phyloP scores from a whole-genome alignment of 2,797 vertebrate species.

The Pampus argenteus region DNA sequence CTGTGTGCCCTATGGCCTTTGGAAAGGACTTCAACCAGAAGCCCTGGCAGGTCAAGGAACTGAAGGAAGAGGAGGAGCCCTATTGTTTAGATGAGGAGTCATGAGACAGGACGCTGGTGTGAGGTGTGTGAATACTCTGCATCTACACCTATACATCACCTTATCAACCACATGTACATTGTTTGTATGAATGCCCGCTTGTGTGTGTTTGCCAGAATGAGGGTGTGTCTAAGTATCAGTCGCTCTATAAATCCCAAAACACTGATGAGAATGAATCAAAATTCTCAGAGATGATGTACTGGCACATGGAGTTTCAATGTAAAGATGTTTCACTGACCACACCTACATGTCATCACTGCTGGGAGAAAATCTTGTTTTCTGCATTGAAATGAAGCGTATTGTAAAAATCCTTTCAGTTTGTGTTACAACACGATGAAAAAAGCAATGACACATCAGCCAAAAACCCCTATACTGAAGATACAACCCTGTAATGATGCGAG shows the following conservation, averaged over 20 bases:
- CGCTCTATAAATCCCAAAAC: constrained; percentile 34
- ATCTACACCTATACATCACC: constrained; percentile 19
- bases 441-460: constrained; percentile 3
- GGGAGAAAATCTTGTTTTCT: background rate
- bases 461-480: constrained; percentile 3
- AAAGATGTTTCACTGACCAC: background rate
- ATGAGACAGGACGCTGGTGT: constrained; percentile 24
- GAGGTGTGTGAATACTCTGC: background rate
- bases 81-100: constrained; percentile 17
- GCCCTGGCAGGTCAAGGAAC: constrained; percentile 52
- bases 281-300: background rate
- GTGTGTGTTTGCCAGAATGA: constrained; percentile 7
- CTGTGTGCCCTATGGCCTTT: constrained; percentile 73
- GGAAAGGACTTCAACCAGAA: constrained; percentile 54
- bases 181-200: constrained; percentile 13
- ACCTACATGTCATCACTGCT: background rate
- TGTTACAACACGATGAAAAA: background rate
- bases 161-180: constrained; percentile 35
- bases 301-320: background rate
- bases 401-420: background rate
- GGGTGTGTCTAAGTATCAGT: constrained; percentile 5
- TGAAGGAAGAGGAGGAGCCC: constrained; percentile 33
- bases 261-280: constrained; percentile 1
- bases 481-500: constrained; percentile 24
- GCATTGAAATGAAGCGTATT: no score